Evolutionary conservation across 2,888 invertebrate species (phyloP), one percentile per base, ranked within the genome.

Genomic region (Drosophila hawaiiensis): DNA sequence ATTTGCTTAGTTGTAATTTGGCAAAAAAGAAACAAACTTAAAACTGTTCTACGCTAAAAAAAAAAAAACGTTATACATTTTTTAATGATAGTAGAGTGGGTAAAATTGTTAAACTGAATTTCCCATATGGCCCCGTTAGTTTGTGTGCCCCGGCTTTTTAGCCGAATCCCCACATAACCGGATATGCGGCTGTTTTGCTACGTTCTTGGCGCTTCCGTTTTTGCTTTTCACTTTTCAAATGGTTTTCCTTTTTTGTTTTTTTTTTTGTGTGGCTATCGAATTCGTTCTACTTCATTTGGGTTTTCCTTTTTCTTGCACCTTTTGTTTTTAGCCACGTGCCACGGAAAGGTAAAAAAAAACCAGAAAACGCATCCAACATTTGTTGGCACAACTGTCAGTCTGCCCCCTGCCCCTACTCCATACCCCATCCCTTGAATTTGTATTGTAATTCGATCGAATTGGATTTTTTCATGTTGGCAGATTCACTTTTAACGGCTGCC

Each of bases 341-440:
- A 76, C 56, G 25, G 16, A 29, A 60, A 76, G 64, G 39, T 62
- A 61, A 43, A 9, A 65, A 54, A 50, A 35, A 33, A 65, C 6
- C 59, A 5, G 56, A 78, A 71, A 79, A 79, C 53, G 53, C 69
- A 79, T 77, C 70, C 68, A 82, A 82, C 83, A 85, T 82, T 80
- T 85, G 84, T 88, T 88, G 88, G 82, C 84, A 83, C 90, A 89
- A 89, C 90, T 90, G 83, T 68, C 83, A 60, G 50, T 47, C 35
- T 39, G 4, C 28, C 56, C 41, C 65, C 49, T 65, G 58, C n/a
- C 50, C 50, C 74, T 72, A 16, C 47, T 4, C 25, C 47, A 25
- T 16, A 1, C 56, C 71, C 72, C 78, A 74, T 41, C 73, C 59
- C 53, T 53, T 35, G 55, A 63, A 75, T 90, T 89, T 85, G 71